Base-by-base conservation (phyloP, 1,140 invertebrate genomes). In the Ceratoteleas bidentatus region DNA sequence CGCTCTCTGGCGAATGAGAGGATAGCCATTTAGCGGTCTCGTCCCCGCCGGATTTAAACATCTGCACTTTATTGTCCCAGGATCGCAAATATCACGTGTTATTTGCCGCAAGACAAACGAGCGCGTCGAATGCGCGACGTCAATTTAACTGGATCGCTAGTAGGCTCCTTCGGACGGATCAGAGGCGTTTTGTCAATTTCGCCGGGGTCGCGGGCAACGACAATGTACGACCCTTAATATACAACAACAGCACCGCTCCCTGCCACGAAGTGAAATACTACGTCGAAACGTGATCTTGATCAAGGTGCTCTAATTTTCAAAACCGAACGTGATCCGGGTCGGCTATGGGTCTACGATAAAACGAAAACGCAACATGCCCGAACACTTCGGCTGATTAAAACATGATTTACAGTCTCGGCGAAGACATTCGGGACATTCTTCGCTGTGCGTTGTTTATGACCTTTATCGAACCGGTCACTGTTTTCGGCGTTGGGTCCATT, bases 51-150 rank as follows among this genome's bases (percentile, higher is more conserved):
- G 77, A 82, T 77, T 82, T 82, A 73, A 77, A 77, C 80, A 82
- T 82, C 64, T 78, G 74, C 58, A 74, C 58, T 70, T 65, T 70
- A 83, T 75, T 83, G 81, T 83, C 58, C 81, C 78, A 70, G 70
- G 74, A n/a, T 58, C 60, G 74, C 70, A 58, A 83, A 83, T 78
- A 83, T 74, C 74, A 78, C 62, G 74, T 65, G 65, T 78, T 83
- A 75, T 83, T 83, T 74, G 70, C 58, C 40, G 36, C 15, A 69
- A 74, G 81, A 83, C 52, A 74, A 83, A 83, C 70, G 74, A 78
- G 33, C 16, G n/a, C 40, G 33, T 69, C 64, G 60, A 74, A 65
- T 32, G 38, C 53, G 45, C 65, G 58, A 54, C 53, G 53, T 38
- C 68, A 61, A 66, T 73, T 79, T 79, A 73, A 43, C 10, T 33